phyloP scores from a whole-genome alignment of 2,797 vertebrate species.

The Chaetodon trifasciatus region DNA sequence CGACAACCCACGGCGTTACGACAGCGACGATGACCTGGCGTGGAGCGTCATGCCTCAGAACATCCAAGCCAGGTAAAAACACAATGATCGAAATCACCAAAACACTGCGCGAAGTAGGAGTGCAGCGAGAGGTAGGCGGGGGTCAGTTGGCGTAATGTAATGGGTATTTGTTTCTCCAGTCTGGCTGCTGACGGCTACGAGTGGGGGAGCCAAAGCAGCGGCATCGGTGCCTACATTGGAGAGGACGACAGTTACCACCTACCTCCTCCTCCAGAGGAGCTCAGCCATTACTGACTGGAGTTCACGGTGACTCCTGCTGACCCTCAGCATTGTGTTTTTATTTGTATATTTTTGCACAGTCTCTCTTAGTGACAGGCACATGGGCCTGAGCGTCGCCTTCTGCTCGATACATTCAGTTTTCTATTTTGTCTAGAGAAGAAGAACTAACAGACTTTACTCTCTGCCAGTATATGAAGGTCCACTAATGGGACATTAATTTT shows the following conservation, averaged over 20 bases:
- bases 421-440: conserved; percentile 50
- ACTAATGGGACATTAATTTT: conserved; percentile 61
- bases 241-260: conserved; percentile 83
- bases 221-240: conserved; percentile 89
- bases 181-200: conserved; percentile 91
- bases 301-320: conserved; percentile 14
- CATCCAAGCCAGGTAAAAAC: conserved; percentile 89
- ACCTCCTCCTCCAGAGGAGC: conserved; percentile 82
- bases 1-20: conserved; percentile 96
- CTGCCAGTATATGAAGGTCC: conserved; percentile 63
- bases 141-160: neutral
- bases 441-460: conserved; percentile 52
- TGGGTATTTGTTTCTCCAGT: conserved; percentile 73
- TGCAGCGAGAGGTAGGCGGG: neutral
- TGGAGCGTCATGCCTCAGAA: conserved; percentile 95
- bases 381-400: conserved; percentile 24
- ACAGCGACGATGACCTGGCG: conserved; percentile 95
- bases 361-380: conserved; percentile 55
- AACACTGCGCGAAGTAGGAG: neutral
- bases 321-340: conserved; percentile 8
- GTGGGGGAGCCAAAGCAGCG: conserved; percentile 90
- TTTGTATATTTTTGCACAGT: conserved; percentile 75
- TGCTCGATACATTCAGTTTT: conserved; percentile 44
- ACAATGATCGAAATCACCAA: neutral
- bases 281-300: conserved; percentile 82